Evolutionary conservation across 2,797 vertebrate species (phyloP), one percentile per base, ranked within the genome.

Genomic region (Chromis chromis): DNA sequence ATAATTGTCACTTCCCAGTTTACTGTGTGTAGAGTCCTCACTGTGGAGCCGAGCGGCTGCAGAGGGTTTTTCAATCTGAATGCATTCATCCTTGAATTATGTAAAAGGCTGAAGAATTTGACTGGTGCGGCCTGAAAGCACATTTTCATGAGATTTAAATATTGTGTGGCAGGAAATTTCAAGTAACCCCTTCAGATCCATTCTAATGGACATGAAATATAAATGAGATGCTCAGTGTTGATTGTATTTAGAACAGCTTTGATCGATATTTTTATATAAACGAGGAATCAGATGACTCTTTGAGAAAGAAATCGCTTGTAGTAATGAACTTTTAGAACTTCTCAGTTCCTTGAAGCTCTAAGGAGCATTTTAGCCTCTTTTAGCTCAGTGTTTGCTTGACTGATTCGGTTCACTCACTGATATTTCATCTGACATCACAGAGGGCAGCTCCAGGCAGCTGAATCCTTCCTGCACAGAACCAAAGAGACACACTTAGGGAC

Each of bases 91-190:
- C 16, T 59, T 53, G 39, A 50, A 61, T 31, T 40, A 79, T 79
- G 83, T 54, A 84, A 86, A 31, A 89, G 9, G 8, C 21, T 3
- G 6, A 33, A 31, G 0, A 0, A 65, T 90, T 81, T 89, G 82
- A 87, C 77, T 88, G 2, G 17, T 2, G 62, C 40, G 78, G 70
- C 72, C 68, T 25, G 28, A 39, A 70, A 61, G 56, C 24, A 40
- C 21, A 84, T 88, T 87, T 88, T 74, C 82, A 77, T 84, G 54
- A 8, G 17, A 81, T 88, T 88, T 75, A 59, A 88, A 85, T 84
- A 12, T 66, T 1, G 42, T 9, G 39, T 33, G 14, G 36, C 21
- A 49, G 52, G 21, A 65, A 5, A 10, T 56, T 56, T 54, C 8
- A n/a, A 44, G 40, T 52, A 54, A 81, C 66, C 50, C 21, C 21